phyloP scores from a whole-genome alignment of 2,113 vertebrate species.

The Otolemur garnettii region DNA sequence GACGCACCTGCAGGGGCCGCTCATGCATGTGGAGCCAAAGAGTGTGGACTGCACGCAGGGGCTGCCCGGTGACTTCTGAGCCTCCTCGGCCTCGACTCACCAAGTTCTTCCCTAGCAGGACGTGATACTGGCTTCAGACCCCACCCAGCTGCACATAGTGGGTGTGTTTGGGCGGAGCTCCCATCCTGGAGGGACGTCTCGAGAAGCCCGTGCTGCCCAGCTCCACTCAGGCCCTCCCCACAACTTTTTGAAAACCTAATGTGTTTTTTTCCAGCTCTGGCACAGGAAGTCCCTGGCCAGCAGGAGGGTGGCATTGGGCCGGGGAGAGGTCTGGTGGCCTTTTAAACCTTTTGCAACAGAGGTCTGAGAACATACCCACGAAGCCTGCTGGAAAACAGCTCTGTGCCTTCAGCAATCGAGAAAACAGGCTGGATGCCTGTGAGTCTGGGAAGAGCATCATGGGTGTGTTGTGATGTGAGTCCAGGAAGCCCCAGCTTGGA shows the following conservation, averaged over 20 bases:
- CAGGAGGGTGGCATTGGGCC: background rate
- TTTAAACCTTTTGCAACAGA: background rate
- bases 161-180: accelerated
- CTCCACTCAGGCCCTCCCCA: background rate
- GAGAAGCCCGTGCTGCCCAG: accelerated
- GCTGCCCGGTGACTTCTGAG: too few species aligned
- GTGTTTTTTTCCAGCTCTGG: background rate
- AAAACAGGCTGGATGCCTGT: accelerated
- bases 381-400: background rate
- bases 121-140: background rate
- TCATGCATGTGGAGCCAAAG: accelerated
- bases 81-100: too few species aligned
- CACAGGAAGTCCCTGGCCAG: background rate
- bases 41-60: accelerated
- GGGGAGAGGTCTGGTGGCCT: slow-evolving; percentile 15
- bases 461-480: accelerated
- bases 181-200: accelerated
- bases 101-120: accelerated
- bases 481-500: background rate
- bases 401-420: background rate
- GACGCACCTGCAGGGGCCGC: accelerated
- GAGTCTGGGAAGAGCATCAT: slow-evolving; percentile 30
- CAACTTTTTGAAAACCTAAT: background rate
- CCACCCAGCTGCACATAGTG: accelerated
- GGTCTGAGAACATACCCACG: background rate